Evolutionary conservation across 2,888 invertebrate genomes (phyloP), one percentile per base, ranked within the genome.

Genomic region (Athalia rosae): DNA sequence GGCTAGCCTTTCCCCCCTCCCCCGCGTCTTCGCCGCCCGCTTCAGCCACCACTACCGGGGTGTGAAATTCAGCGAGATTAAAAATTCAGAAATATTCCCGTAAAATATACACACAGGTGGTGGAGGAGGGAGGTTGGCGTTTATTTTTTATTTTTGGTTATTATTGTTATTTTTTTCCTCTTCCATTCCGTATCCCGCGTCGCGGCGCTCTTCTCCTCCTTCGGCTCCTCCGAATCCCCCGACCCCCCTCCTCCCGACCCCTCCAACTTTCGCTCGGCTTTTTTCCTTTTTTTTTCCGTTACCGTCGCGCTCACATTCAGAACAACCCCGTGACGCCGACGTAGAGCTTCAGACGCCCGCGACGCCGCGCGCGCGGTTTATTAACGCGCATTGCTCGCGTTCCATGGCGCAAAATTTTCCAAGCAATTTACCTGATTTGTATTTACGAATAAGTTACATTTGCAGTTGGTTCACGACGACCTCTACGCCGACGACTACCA

Each of bases 41-140:
- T 6, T 4, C 15, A 15, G 3, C 47, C 47, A 13, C 13, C 28
- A 28, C 28, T 28, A 41, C 48, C 67, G 79, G 79, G 80, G 81
- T 81, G 84, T 82, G 84, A 85, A 85, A 86, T 84, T 85, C 84
- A 80, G 82, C 86, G 83, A 86, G 85, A 87, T 87, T 87, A 87
- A 87, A 87, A 87, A 87, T 86, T 85, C 82, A 84, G 83, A 85
- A 85, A 86, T 86, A 83, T 82, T 76, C 77, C 69, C 63, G 79
- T 71, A 79, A 79, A 79, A 82, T 82, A 81, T 63, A 78, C 62
- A 58, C 48, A 45, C 67, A 43, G 11, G 63, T 41, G 67, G 53
- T 50, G 45, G 8, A 11, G n/a, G 4, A 8, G 50, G 67, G 67
- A 28, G 28, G 0, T 28, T 2, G 28, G 28, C 28, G 28, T 28